These are phyloP conservation scores for Hedychridium roseum DNA, from an alignment of 2,888 invertebrate genomes.

Conservation along the genomic window DNA sequence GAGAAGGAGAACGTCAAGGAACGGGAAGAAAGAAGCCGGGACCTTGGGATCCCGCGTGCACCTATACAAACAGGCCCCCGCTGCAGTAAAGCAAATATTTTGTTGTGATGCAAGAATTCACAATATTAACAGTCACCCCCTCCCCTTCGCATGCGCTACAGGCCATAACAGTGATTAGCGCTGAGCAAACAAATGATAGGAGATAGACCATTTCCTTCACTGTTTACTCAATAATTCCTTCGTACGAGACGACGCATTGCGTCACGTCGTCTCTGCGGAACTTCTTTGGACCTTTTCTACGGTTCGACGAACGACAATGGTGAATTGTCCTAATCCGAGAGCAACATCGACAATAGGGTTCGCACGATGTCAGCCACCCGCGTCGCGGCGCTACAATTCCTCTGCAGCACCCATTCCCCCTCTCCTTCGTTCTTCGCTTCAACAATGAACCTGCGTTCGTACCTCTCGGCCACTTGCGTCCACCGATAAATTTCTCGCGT, in stretches of 20 bases:
- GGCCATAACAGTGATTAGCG: too few species aligned
- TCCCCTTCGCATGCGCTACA: constrained; percentile 12
- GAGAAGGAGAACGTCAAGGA: constrained; percentile 42
- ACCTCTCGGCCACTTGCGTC: constrained; percentile 16
- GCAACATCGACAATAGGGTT: constrained; percentile 36
- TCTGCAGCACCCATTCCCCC: too few species aligned
- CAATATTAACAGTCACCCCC: constrained; percentile 40
- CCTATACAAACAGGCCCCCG: constrained; percentile 57
- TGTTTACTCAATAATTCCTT: too few species aligned
- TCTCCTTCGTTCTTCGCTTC: too few species aligned
- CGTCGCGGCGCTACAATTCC: constrained; percentile 41
- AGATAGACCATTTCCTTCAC: too few species aligned
- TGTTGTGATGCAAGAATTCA: constrained; percentile 60
- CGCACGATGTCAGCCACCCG: constrained; percentile 44
- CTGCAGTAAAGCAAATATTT: constrained; percentile 57
- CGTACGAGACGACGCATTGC: too few species aligned
- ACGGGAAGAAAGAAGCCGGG: constrained; percentile 48
- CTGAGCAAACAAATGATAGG: too few species aligned
- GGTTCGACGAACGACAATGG: constrained; percentile 49
- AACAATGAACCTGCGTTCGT: too few species aligned
- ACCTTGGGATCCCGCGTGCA: constrained; percentile 52
- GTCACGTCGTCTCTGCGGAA: too few species aligned
- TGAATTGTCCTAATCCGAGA: constrained; percentile 15
- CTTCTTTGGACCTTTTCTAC: too few species aligned
- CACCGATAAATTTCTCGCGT: constrained; percentile 20